phyloP scores from a whole-genome alignment of 2,888 invertebrate genomes.

The Unio pictorum region DNA sequence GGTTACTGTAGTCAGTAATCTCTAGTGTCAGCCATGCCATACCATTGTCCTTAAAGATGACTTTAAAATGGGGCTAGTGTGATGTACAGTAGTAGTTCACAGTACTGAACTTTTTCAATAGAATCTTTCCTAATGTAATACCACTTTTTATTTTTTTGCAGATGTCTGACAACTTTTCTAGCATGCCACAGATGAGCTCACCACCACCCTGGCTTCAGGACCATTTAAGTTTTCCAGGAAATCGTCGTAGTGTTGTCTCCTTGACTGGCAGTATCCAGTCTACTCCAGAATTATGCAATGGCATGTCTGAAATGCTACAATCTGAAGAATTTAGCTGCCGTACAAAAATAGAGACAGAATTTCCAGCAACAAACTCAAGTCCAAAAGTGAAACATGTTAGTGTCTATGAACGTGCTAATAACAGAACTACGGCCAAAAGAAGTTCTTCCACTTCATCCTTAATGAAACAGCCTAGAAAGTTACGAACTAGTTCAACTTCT shows the following conservation, averaged over 20 bases:
- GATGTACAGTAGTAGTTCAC: background rate
- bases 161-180: conserved; percentile 53
- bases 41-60: no score
- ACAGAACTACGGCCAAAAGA: conserved; percentile 17
- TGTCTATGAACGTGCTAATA: conserved; percentile 37
- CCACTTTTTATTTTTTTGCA: conserved; percentile 31
- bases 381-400: conserved; percentile 60
- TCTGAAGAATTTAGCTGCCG: conserved; percentile 26
- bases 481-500: conserved; percentile 37
- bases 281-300: conserved; percentile 21
- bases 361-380: conserved; percentile 64
- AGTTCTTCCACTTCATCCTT: conserved; percentile 38
- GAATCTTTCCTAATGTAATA: background rate
- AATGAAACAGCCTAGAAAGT: conserved; percentile 19
- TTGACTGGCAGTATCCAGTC: conserved; percentile 28
- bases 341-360: conserved; percentile 64
- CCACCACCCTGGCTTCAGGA: conserved; percentile 66
- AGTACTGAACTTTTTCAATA: background rate
- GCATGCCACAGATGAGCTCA: conserved; percentile 60
- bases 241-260: conserved; percentile 25
- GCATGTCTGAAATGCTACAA: conserved; percentile 2
- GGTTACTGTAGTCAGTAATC: no score
- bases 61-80: no score
- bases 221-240: conserved; percentile 35
- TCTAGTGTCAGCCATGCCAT: no score